A percentile compares a stretch with the other conserved stretches of the same genome.
These are phyloP conservation scores for Icerya purchasi DNA, from an alignment of 2,888 invertebrate genomes.

Conservation along the genomic window DNA sequence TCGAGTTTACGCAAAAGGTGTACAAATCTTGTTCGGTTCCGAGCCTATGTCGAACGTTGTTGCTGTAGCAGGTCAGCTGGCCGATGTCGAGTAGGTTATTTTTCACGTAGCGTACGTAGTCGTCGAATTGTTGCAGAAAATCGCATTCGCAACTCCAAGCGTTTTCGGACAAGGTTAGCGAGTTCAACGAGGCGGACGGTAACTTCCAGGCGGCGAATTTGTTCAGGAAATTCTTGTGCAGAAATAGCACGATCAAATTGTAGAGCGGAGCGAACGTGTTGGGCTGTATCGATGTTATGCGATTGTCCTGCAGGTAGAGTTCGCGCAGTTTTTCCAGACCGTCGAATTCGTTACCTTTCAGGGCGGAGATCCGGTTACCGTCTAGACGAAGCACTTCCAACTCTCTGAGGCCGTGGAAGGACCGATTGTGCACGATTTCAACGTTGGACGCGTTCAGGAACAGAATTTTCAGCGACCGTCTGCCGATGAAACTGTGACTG, in stretches of 20 bases:
- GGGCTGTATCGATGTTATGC: constrained; percentile 44
- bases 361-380: constrained; percentile 42
- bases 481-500: constrained; percentile 66
- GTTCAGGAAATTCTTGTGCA: constrained; percentile 49
- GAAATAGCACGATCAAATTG: constrained; percentile 39
- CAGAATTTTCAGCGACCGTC: constrained; percentile 51
- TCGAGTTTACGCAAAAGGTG: constrained; percentile 9
- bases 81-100: constrained; percentile 39
- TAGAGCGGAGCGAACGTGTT: constrained; percentile 45
- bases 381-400: constrained; percentile 53
- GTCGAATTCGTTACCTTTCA: constrained; percentile 61
- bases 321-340: constrained; percentile 48
- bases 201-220: constrained; percentile 50
- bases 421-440: constrained; percentile 54
- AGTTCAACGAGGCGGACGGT: constrained; percentile 37
- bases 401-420: constrained; percentile 62
- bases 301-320: constrained; percentile 51
- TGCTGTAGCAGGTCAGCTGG: constrained; percentile 45
- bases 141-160: constrained; percentile 71
- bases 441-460: constrained; percentile 59
- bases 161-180: constrained; percentile 42
- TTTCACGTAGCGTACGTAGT: constrained; percentile 47
- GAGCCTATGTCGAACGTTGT: constrained; percentile 34
- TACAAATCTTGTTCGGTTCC: constrained; percentile 24
- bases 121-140: constrained; percentile 48